Base-by-base conservation (phyloP, 2,888 invertebrate species). In the Ypsolopha sequella region DNA sequence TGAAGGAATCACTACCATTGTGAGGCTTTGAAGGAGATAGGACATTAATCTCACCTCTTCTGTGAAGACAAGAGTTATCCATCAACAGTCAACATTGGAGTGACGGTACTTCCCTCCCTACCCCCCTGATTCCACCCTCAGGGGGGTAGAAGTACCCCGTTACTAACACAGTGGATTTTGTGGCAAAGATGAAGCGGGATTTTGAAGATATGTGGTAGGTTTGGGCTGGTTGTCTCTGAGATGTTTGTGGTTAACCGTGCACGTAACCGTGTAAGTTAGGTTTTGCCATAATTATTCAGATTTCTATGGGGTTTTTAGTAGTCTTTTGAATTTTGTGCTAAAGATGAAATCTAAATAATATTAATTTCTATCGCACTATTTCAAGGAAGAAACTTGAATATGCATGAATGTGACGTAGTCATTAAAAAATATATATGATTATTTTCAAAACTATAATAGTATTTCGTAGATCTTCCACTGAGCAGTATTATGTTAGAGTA, bases 41-140 rank as follows among this genome's bases (percentile, higher is more conserved):
- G 66, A 68, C 82, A 86, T 86, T 85, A 86, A 85, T 86, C 84
- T 81, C 79, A 80, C 77, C 84, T 82, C 80, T 80, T 41, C 33
- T 34, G 24, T 71, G 72, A 74, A 81, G 84, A 84, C 82, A 80
- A 79, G 80, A 78, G 80, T 81, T 80, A 85, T 85, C 85, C 85
- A 86, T 86, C 85, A 86, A 81, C 82, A 85, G 85, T 86, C 85
- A 85, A 86, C 85, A 84, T 77, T 78, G 82, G 80, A 80, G 78
- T 75, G 76, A 69, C 66, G 68, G 24, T 72, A 64, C 46, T 64
- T 54, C 59, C 62, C 62, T 55, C 68, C 54, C 66, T 62, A 64
- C 72, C 67, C 58, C 41, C 50, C 39, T 41, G 36, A 36, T 36
- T 38, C 41, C 36, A 44, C 46, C 11, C 43, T 35, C 13, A 43